phyloP scores from a whole-genome alignment of 2,113 vertebrate genomes.

The Tautogolabrus adspersus region DNA sequence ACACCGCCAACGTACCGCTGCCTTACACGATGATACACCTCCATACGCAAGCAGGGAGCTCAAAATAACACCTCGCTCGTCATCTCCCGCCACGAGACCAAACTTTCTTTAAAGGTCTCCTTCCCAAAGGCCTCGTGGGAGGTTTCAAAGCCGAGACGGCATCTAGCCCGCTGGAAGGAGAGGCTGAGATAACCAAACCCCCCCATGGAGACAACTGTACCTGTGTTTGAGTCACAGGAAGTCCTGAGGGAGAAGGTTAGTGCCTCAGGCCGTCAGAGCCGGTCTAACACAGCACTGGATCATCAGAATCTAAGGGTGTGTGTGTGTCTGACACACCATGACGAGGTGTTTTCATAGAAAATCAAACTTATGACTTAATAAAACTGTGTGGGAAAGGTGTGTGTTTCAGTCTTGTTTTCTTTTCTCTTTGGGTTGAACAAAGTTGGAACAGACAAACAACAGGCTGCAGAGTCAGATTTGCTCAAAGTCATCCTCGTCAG shows the following conservation, averaged over 20 bases:
- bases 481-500: no score
- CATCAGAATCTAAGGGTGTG: no score
- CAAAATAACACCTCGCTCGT: slow-evolving; percentile 48
- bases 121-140: slow-evolving; percentile 14
- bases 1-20: background rate
- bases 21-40: slow-evolving; percentile 33
- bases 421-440: no score
- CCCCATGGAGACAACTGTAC: slow-evolving; percentile 33
- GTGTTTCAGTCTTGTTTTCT: no score
- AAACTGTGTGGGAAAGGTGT: no score
- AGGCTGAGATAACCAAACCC: slow-evolving; percentile 38
- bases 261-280: slow-evolving; percentile 33
- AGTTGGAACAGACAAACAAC: no score
- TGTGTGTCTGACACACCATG: no score
- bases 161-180: slow-evolving; percentile 21
- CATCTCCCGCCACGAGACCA: slow-evolving; percentile 2
- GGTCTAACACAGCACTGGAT: slow-evolving; percentile 11
- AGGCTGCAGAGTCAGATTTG: no score
- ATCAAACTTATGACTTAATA: no score
- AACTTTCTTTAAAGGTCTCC: slow-evolving; percentile 4
- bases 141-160: slow-evolving; percentile 26
- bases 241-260: slow-evolving; percentile 25
- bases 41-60: slow-evolving; percentile 32
- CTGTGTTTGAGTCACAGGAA: slow-evolving; percentile 51
- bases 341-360: no score